Evolutionary conservation across 1,140 invertebrate genomes (phyloP).

Genomic region (Bombus pyrosoma): DNA sequence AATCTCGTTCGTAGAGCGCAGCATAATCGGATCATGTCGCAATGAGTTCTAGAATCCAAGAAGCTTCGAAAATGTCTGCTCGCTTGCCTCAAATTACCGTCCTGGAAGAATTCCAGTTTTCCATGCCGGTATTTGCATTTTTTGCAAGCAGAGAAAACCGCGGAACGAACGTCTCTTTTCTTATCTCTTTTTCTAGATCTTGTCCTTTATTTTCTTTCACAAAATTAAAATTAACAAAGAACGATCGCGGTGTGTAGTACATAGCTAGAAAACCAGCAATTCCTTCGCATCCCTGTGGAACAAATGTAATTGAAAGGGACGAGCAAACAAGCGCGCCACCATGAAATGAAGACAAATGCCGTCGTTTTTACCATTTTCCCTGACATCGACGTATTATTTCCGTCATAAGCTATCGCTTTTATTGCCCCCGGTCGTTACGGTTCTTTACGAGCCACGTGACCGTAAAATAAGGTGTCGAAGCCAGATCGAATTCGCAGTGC

Average conservation of each 20-base stretch:
- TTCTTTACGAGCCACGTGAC: slow-evolving; percentile 13
- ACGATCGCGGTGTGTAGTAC: background rate
- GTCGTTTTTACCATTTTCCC: slow-evolving; percentile 10
- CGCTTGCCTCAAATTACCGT: background rate
- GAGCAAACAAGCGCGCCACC: background rate
- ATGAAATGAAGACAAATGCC: slow-evolving; percentile 32
- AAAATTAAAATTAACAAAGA: background rate
- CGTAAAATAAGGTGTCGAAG: slow-evolving; percentile 13
- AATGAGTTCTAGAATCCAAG: slow-evolving; percentile 11
- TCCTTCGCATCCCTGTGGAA: slow-evolving; percentile 2
- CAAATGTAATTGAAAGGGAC: background rate
- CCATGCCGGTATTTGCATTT: background rate
- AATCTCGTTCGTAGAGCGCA: background rate
- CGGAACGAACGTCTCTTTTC: background rate
- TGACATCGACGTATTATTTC: slow-evolving; percentile 18
- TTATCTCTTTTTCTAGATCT: background rate
- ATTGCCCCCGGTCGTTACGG: slow-evolving; percentile 1
- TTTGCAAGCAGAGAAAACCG: background rate
- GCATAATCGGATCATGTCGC: slow-evolving; percentile 32
- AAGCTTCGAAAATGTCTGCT: slow-evolving; percentile 21
- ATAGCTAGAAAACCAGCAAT: slow-evolving; percentile 10
- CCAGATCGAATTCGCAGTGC: background rate
- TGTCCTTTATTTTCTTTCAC: background rate
- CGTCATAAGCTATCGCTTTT: slow-evolving; percentile 28
- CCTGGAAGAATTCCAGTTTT: background rate